These are phyloP conservation scores for Amblyopsis rosae DNA, from an alignment of 2,113 vertebrate species.

Conservation along the genomic window DNA sequence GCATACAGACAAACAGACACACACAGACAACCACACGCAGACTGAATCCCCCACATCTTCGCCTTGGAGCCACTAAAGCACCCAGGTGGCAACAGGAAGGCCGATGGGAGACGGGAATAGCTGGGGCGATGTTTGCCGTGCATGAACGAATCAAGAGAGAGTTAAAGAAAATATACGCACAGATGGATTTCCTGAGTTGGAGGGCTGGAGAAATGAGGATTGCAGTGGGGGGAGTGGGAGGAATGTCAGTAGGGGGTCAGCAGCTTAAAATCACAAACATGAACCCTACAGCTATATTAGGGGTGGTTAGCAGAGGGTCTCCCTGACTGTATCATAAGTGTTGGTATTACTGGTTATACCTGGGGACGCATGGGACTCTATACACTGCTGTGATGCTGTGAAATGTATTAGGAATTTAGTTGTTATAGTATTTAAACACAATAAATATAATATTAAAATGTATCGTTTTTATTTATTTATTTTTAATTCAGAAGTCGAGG, in stretches of 20 bases:
- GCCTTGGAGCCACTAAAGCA: slow-evolving; percentile 67
- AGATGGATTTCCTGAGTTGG: slow-evolving; percentile 67
- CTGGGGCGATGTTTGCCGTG: slow-evolving; percentile 51
- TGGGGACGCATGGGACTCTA: too few species aligned
- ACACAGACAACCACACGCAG: slow-evolving; percentile 31
- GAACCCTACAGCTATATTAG: slow-evolving; percentile 40
- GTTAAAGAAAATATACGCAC: slow-evolving; percentile 64
- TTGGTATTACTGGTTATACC: not conserved
- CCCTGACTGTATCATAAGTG: not conserved
- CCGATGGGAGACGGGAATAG: slow-evolving; percentile 29
- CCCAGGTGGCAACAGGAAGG: slow-evolving; percentile 72
- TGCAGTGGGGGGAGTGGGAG: slow-evolving; percentile 5
- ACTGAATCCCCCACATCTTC: slow-evolving; percentile 54
- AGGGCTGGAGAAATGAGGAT: not conserved
- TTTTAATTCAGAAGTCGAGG: too few species aligned
- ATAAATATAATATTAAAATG: too few species aligned
- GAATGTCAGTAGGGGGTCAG: not conserved
- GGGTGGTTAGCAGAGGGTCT: slow-evolving; percentile 19
- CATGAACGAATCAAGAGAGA: slow-evolving; percentile 62
- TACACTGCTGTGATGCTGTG: too few species aligned
- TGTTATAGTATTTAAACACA: too few species aligned
- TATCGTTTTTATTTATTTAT: too few species aligned
- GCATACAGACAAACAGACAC: slow-evolving; percentile 42
- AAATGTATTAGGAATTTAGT: too few species aligned
- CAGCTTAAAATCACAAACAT: slow-evolving; percentile 19